phyloP scores from a whole-genome alignment of 2,888 invertebrate species.

The Pseudoips prasinana region DNA sequence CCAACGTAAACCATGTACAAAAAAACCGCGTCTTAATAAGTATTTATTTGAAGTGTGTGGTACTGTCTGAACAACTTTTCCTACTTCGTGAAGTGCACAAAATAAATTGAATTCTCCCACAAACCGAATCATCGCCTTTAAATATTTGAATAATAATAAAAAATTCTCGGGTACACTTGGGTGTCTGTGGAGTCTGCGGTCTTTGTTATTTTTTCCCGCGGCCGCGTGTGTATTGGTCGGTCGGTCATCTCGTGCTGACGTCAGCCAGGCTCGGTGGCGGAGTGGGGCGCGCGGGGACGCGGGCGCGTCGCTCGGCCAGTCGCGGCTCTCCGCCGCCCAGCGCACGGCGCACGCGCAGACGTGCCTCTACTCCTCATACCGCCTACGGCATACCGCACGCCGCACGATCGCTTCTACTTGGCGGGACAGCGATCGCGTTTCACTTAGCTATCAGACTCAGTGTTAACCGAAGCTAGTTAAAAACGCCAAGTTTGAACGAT shows the following conservation, averaged over 20 bases:
- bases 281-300: slow-evolving; percentile 37
- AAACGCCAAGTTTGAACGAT: slow-evolving; percentile 45
- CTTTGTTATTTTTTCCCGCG: slow-evolving; percentile 21
- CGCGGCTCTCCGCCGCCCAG: slow-evolving; percentile 64
- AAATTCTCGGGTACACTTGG: background rate
- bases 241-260: slow-evolving; percentile 56
- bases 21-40: no score
- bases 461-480: slow-evolving; percentile 6
- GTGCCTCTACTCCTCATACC: slow-evolving; percentile 28
- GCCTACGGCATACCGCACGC: slow-evolving; percentile 54
- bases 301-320: slow-evolving; percentile 52
- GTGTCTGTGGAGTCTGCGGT: background rate
- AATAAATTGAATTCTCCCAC: no score
- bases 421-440: slow-evolving; percentile 38
- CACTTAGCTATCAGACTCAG: slow-evolving; percentile 6
- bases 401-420: slow-evolving; percentile 69
- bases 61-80: no score
- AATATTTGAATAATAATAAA: background rate
- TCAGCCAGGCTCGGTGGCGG: slow-evolving; percentile 54
- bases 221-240: slow-evolving; percentile 29
- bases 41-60: no score
- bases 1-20: no score
- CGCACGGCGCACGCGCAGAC: slow-evolving; percentile 52
- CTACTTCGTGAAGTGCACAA: no score
- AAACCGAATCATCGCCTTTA: background rate